Percentiles rank a stretch among this genome's conserved stretches.
Conservation (phyloP, 2,797 vertebrate genomes). For the Iguana delicatissima region DNA sequence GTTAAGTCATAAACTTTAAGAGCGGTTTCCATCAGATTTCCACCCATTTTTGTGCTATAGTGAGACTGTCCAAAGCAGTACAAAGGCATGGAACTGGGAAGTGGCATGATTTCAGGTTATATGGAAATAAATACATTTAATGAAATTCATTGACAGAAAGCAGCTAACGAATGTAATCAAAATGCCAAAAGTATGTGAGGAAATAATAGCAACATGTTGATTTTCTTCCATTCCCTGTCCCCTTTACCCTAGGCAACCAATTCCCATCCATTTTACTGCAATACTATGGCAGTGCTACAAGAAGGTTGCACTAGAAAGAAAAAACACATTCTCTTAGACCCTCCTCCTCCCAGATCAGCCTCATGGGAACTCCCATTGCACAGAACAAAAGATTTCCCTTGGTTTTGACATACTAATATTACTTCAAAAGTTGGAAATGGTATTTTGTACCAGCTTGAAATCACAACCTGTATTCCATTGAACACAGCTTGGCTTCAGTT, state of each 20-base stretch:
- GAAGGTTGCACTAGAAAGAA: not conserved
- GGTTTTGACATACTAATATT: not conserved
- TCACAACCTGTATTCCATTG: not conserved
- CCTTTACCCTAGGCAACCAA: no score
- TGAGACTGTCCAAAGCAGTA: slow-evolving; percentile 9
- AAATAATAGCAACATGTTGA: not conserved
- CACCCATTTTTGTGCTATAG: slow-evolving; percentile 11
- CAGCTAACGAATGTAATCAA: not conserved
- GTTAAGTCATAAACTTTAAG: slow-evolving; percentile 26
- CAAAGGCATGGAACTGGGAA: slow-evolving; percentile 6
- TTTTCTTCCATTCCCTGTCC: slow-evolving; percentile 5
- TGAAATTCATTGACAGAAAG: not conserved
- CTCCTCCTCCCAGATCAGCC: no score
- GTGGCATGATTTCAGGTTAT: slow-evolving; percentile 19
- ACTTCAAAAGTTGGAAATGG: not conserved
- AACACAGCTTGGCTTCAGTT: not conserved
- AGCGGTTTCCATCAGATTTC: slow-evolving; percentile 24
- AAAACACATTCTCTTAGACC: not conserved
- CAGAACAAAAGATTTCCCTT: not conserved
- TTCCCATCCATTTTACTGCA: not conserved
- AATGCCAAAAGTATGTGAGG: not conserved
- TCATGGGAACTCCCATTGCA: not conserved
- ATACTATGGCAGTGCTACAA: not conserved
- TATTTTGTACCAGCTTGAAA: not conserved
- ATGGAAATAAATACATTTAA: slow-evolving; percentile 12